Evolutionary conservation across 2,888 invertebrate genomes (phyloP).

Genomic region (Oxytorus armatus): DNA sequence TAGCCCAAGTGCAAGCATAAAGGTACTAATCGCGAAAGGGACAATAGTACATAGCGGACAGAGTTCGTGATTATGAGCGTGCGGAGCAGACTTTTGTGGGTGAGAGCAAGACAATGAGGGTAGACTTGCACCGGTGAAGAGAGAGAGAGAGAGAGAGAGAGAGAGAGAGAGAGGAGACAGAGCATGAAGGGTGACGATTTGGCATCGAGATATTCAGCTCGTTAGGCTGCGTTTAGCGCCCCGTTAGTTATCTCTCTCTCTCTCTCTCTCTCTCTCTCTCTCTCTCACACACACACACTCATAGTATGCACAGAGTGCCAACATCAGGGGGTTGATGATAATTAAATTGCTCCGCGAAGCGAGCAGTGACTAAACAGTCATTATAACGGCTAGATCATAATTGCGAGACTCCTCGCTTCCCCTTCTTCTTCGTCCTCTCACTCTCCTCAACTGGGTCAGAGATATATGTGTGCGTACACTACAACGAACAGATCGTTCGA

Average conservation of each 20-base stretch:
- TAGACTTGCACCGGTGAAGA: constrained; percentile 49
- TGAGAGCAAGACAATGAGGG: too few relatives aligned
- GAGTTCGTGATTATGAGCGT: constrained; percentile 50
- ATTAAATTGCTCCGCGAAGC: constrained; percentile 80
- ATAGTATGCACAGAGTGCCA: constrained; percentile 35
- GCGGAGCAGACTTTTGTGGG: too few relatives aligned
- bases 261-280: background rate
- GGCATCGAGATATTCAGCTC: constrained; percentile 72
- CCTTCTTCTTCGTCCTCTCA: constrained; percentile 7
- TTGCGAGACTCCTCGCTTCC: constrained; percentile 74
- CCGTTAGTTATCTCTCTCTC: constrained; percentile 45
- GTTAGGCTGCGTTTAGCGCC: constrained; percentile 64
- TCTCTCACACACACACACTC: background rate
- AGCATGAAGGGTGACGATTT: constrained; percentile 56
- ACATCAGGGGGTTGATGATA: constrained; percentile 75
- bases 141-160: constrained; percentile 31
- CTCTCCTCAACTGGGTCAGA: background rate
- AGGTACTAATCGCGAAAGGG: constrained; percentile 42
- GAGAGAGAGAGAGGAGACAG: constrained; percentile 44
- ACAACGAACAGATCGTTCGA: constrained; percentile 73
- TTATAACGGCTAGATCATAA: constrained; percentile 81
- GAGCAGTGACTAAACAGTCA: constrained; percentile 80
- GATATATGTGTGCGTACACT: background rate
- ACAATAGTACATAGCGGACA: constrained; percentile 6
- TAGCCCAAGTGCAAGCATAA: constrained; percentile 40